Percentiles rank a stretch among this genome's conserved stretches.
Evolutionary conservation across 2,888 invertebrate species (phyloP).

Genomic region (Cistogaster globosa): DNA sequence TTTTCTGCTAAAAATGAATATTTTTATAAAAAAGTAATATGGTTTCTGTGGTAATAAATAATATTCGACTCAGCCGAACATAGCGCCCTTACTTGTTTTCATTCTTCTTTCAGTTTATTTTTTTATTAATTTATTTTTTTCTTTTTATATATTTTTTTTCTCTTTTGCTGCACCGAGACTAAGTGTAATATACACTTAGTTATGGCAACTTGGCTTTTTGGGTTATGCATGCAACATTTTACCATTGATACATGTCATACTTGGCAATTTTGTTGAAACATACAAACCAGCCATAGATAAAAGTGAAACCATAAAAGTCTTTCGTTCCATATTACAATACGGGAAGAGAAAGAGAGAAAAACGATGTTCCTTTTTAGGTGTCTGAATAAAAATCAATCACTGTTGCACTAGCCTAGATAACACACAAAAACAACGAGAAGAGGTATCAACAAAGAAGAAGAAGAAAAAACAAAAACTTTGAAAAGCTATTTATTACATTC

Average conservation of each 20-base stretch:
- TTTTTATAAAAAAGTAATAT: no score
- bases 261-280: conserved; percentile 24
- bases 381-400: conserved; percentile 52
- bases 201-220: conserved; percentile 38
- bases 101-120: no score
- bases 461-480: not conserved
- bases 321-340: not conserved
- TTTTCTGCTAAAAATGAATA: no score
- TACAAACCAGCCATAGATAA: conserved; percentile 1
- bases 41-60: no score
- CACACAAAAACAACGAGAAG: conserved; percentile 1
- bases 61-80: no score
- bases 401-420: conserved; percentile 17
- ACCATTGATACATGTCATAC: conserved; percentile 29
- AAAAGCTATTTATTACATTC: conserved; percentile 42
- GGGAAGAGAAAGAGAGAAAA: not conserved
- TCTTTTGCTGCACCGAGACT: not conserved
- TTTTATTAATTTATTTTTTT: no score
- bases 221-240: conserved; percentile 42
- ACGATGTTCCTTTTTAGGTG: conserved; percentile 1
- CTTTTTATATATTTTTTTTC: not conserved
- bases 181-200: conserved; percentile 36
- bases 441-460: not conserved
- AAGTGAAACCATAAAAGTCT: conserved; percentile 38
- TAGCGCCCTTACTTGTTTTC: no score